Base-by-base conservation (phyloP, 2,113 vertebrate genomes). In the Sarotherodon lohbergeri region DNA sequence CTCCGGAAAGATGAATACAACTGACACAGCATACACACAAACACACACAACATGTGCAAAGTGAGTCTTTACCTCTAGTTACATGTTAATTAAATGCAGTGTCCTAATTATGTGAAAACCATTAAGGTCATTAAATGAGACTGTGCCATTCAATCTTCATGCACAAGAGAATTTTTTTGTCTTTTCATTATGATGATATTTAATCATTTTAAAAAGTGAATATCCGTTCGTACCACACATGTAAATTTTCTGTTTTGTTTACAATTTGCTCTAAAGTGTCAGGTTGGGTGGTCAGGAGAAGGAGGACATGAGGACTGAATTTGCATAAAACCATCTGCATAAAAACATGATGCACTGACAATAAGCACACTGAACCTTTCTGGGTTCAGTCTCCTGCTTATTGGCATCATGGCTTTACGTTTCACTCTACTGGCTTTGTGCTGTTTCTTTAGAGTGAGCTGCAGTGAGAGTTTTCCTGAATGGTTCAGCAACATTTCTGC, bases 401-500 rank as follows among this genome's bases (percentile, higher is more conserved):
- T 17, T 16, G 73, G n/a, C 52, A 93, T 86, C 82, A 96, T 96
- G 96, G 81, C 57, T 24, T 52, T 41, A 17, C 7, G 14, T 59
- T 59, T 91, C 13, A 50, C n/a, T 52, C 80, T 96, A 73, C 79
- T 96, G 90, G 52, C 90, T 56, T 85, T 96, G 55, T 90, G 82
- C 68, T 92, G 78, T 36, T 12, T 36, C 7, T 50, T 95, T 3
- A 82, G 71, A 24, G 54, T 81, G 41, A 73, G 89, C 63, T 66
- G 22, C 48, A 46, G 76, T 8, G 22, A 5, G 5, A 83, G 24
- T 82, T 63, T 90, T 19, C 92, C 95, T n/a, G 17, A 6, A 4
- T 95, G 89, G 96, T 96, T 88, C 86, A 8, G 55, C 2, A 94
- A 82, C 82, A 94, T 83, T 68, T 89, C 54, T 83, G 97, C 94